Evolutionary conservation across 2,888 invertebrate species (phyloP), one percentile per base, ranked within the genome.

Genomic region (Limenitis camilla): DNA sequence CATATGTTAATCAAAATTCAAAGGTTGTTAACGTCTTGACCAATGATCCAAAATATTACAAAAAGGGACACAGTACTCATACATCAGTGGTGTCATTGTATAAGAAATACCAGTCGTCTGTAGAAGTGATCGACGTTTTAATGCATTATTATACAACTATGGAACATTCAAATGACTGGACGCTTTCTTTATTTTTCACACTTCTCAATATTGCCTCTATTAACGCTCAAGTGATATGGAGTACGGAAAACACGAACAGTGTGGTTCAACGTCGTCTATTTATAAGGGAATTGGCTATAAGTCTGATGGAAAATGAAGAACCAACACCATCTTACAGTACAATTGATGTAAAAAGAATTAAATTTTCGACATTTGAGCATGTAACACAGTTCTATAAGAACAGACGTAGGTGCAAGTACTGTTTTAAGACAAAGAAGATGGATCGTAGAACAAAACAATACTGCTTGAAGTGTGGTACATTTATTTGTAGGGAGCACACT

Each of bases 111-210:
- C 75, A 79, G 33, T 75, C 80, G 2, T 70, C 78, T 0, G 81
- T 84, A 2, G 76, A 81, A 71, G 80, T 86, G 7, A 57, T 81
- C 7, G 81, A 83, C 64, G 82, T 87, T 6, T 61, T 87, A 6
- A 83, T 84, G 77, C 75, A 82, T 66, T 82, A 82, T 62, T 87
- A 87, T 54, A 85, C 85, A 0, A 81, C 85, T 5, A 74, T 81
- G 74, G 81, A 84, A 52, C 71, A 78, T 52, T 78, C 79, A n/a
- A 84, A 85, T 57, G 74, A 81, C 58, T 88, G 87, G 87, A 76
- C 79, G 0, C 57, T 83, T 6, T 78, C 84, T 4, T 60, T 87
- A 53, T 86, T 87, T 59, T 85, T 81, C 52, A 78, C 78, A 30
- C 59, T 87, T 47, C 65, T 87, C 9, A 86, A 88, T 56, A 78